Conservation (phyloP, 1,140 invertebrate genomes). For the Zaprionus kolodkinae region DNA sequence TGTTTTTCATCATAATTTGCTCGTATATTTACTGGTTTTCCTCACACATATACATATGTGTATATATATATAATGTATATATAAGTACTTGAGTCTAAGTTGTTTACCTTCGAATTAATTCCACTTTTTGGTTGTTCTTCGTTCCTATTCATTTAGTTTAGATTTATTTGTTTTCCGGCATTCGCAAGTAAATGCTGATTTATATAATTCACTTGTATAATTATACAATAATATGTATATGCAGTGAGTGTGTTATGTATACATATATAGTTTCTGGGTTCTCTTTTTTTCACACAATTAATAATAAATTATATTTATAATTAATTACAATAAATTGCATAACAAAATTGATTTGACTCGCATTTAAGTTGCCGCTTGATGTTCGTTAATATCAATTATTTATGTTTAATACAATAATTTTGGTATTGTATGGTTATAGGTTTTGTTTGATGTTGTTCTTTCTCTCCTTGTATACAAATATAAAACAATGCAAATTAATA, state of each 20-base stretch:
- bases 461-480: constrained; percentile 43
- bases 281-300: constrained; percentile 46
- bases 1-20: constrained; percentile 56
- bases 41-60: constrained; percentile 25
- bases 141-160: constrained; percentile 27
- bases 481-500: constrained; percentile 59
- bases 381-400: constrained; percentile 51
- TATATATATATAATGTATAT: constrained; percentile 41
- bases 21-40: constrained; percentile 45
- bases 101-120: constrained; percentile 58
- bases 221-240: constrained; percentile 45
- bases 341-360: constrained; percentile 61
- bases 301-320: constrained; percentile 71
- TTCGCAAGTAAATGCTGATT: constrained; percentile 59
- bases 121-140: constrained; percentile 50
- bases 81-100: constrained; percentile 64
- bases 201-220: constrained; percentile 53
- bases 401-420: constrained; percentile 45
- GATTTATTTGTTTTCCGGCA: constrained; percentile 44
- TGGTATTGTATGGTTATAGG: constrained; percentile 34
- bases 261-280: constrained; percentile 41
- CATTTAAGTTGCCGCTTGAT: constrained; percentile 29
- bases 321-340: constrained; percentile 74
- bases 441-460: constrained; percentile 22
- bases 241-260: constrained; percentile 21